Base-by-base conservation (phyloP, 2,113 vertebrate species). In the Steatornis caripensis region DNA sequence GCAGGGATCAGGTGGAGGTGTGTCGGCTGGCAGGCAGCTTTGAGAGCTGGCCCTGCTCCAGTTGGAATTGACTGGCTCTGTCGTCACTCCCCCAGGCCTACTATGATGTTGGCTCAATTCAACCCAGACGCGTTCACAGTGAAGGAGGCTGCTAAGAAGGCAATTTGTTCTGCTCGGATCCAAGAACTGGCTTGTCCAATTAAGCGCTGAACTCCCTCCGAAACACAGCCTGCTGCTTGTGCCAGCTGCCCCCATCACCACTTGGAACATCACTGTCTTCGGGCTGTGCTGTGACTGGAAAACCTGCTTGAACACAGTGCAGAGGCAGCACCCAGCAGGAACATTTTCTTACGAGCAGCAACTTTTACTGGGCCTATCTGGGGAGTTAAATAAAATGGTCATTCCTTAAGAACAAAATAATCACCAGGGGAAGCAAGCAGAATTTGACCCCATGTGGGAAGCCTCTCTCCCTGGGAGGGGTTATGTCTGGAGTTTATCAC, bases 91-190 rank as follows among this genome's bases (percentile, higher is more conserved):
- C 95, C 20, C 84, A 98, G 98, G 92, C 26, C 34, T 90, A 57
- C 95, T 12, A 4, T 68, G 49, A 41, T 5, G 34, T 12, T 68
- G 4, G 17, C 78, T 32, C 79, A 61, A 0, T 93, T 97, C 4
- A 87, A 98, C n/a, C 90, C 94, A 22, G 88, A 97, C 0, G 97
- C 92, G 3, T 98, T 98, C 91, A 92, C 10, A 6, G 98, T 98
- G 80, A 98, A 97, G 81, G 94, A 97, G 18, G 0, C 95, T 43
- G 98, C 98, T 76, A 79, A 96, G 95, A 98, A 92, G 84, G 92
- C 98, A 19, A 6, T 11, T 2, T 98, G 98, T 87, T 96, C 98
- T 66, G 45, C 51, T 5, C 91, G 98, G 58, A 11, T 98, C 58
- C 53, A 10, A 12, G 58, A 97, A 7, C 43, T 98, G 84, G 97